Evolutionary conservation across 2,113 vertebrate species (phyloP).

Genomic region (Pseudorasbora parva): DNA sequence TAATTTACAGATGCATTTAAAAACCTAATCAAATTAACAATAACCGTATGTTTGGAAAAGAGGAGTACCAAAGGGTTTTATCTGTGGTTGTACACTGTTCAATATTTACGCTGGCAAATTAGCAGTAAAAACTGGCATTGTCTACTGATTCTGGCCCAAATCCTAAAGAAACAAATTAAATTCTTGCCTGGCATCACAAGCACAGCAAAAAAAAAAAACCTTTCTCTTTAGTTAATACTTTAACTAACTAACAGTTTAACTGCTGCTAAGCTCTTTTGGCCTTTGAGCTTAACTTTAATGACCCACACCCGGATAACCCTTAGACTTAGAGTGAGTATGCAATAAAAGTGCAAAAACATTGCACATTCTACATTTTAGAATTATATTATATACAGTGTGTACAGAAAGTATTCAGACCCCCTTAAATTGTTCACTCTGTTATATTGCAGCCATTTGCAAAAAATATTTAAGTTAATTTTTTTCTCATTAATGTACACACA

Average conservation of each 20-base stretch:
- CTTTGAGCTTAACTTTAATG: neutral
- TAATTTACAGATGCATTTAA: slow-evolving; percentile 13
- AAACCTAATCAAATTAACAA: neutral
- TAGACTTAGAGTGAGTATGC: neutral
- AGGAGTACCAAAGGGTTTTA: neutral
- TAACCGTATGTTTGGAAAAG: neutral
- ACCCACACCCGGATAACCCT: neutral
- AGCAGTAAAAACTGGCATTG: neutral
- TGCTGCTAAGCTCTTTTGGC: neutral
- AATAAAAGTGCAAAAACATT: neutral
- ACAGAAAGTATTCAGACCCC: too few relatives aligned
- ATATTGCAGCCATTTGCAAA: too few relatives aligned
- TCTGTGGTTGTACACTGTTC: neutral
- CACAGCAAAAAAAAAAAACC: neutral
- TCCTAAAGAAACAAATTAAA: neutral
- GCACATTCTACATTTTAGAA: neutral
- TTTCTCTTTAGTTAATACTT: neutral
- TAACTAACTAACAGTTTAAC: neutral
- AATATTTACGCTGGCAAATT: slow-evolving; percentile 13
- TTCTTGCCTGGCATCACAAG: neutral
- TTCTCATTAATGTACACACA: too few relatives aligned
- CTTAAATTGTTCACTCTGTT: too few relatives aligned
- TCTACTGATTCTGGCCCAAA: neutral
- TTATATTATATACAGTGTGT: too few relatives aligned
- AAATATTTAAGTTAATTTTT: too few relatives aligned